Base-by-base conservation (phyloP, 2,113 vertebrate genomes). In the Gambusia holbrooki region DNA sequence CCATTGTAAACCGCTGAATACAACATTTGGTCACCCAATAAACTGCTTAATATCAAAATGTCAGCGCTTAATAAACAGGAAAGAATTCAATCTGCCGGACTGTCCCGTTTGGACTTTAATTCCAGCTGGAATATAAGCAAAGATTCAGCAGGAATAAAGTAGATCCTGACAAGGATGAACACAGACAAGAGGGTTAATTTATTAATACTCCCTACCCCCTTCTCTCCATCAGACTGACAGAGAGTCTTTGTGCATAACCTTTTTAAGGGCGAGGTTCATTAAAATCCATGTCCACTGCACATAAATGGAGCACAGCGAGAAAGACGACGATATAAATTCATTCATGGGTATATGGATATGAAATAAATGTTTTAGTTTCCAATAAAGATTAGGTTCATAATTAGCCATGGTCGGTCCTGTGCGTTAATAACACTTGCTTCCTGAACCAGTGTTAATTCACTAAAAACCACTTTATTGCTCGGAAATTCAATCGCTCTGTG, bases 301-400 rank as follows among this genome's bases (percentile, higher is more conserved):
- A 85, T 89, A 90, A 89, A 91, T 80, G 83, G 70, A 91, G 73
- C 81, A 77, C 84, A 90, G 87, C 77, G 54, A 81, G 61, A 80
- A 90, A 88, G 75, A 0, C 71, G 79, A 88, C 84, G 80, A 84
- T 86, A 81, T 82, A 88, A 89, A 81, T 42, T 68, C 80, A 81
- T 90, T 86, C 82, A 64, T 64, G 32, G 73, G 76, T 79, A 87
- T 92, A 88, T 87, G 84, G 81, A 89, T 89, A 83, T 84, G 68
- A 92, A 92, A 92, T 83, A 87, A 89, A 81, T 77, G 62, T 90
- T 92, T 91, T 91, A 86, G 87, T 92, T 93, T 92, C 81, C 87
- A 93, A 90, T 94, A 91, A 90, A 81, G 81, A 76, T 85, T 86
- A 85, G 75, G 72, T 71, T 92, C 90, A 90, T 92, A 92, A 92